Percentiles rank a stretch among this genome's conserved stretches.
These are phyloP conservation scores for Colinus virginianus DNA, from an alignment of 2,113 vertebrate species.

Conservation along the genomic window DNA sequence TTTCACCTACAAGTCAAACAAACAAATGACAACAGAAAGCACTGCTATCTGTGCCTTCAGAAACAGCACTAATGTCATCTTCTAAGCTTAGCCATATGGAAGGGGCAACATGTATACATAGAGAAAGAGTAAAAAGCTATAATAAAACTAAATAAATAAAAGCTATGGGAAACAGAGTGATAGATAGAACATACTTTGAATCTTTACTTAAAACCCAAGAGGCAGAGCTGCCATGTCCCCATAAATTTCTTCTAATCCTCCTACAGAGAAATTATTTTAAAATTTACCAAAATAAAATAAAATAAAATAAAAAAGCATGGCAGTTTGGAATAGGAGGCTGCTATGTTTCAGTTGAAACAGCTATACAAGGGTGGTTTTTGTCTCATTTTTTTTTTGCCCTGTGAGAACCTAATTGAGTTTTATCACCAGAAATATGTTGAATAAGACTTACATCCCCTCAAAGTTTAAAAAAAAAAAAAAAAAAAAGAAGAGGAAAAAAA, in stretches of 20 bases:
- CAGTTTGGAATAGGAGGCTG: background rate
- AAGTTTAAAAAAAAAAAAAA: background rate
- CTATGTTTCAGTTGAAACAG: background rate
- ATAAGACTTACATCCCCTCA: background rate
- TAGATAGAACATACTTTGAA: background rate
- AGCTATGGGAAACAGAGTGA: background rate
- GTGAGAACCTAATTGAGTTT: background rate
- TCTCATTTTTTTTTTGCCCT: no score
- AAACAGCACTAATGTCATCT: background rate
- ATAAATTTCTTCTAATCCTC: background rate
- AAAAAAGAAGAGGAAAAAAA: background rate
- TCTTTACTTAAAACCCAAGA: background rate
- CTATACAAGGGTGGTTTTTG: background rate
- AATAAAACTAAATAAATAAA: background rate
- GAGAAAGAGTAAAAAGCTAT: accelerated
- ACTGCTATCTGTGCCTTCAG: background rate
- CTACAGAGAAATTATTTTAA: background rate
- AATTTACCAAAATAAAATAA: background rate
- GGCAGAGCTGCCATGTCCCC: background rate
- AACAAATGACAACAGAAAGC: conserved; percentile 51
- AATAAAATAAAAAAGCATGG: background rate
- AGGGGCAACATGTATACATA: accelerated
- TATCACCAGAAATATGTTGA: background rate
- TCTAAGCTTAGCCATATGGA: background rate
- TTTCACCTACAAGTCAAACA: conserved; percentile 63